phyloP scores from a whole-genome alignment of 2,888 invertebrate species.

The Drosophila colorata region DNA sequence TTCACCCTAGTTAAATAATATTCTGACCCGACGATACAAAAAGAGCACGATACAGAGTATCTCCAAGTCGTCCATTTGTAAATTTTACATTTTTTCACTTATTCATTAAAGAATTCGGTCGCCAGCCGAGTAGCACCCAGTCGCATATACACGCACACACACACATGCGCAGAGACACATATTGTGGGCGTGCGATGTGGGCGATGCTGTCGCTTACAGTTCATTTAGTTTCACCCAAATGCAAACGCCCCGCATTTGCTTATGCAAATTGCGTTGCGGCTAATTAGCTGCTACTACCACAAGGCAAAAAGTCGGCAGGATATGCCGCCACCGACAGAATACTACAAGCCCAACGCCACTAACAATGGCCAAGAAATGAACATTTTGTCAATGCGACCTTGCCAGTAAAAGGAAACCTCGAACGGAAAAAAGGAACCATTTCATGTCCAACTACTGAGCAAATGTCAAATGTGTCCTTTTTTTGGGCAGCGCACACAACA shows the following conservation, averaged over 20 bases:
- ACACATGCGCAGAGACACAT: not conserved
- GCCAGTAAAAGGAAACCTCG: constrained; percentile 13
- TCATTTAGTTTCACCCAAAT: constrained; percentile 56
- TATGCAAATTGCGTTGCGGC: constrained; percentile 63
- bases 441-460: constrained; percentile 35
- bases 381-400: constrained; percentile 40
- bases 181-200: constrained; percentile 48
- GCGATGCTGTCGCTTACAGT: constrained; percentile 59
- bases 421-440: constrained; percentile 20
- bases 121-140: constrained; percentile 34
- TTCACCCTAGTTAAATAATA: not conserved
- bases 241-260: constrained; percentile 52
- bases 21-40: no score
- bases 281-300: constrained; percentile 59
- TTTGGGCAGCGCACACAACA: constrained; percentile 26
- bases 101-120: constrained; percentile 65
- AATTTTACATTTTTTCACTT: constrained; percentile 12
- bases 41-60: constrained; percentile 18
- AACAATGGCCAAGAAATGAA: constrained; percentile 27
- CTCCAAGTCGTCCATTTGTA: not conserved
- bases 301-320: constrained; percentile 29
- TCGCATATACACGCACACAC: constrained; percentile 16
- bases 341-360: constrained; percentile 1
- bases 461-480: constrained; percentile 55
- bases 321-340: constrained; percentile 13